Base-by-base conservation (phyloP, 53 echinoderm and acorn worm genomes). In the Arbacia lixula region DNA sequence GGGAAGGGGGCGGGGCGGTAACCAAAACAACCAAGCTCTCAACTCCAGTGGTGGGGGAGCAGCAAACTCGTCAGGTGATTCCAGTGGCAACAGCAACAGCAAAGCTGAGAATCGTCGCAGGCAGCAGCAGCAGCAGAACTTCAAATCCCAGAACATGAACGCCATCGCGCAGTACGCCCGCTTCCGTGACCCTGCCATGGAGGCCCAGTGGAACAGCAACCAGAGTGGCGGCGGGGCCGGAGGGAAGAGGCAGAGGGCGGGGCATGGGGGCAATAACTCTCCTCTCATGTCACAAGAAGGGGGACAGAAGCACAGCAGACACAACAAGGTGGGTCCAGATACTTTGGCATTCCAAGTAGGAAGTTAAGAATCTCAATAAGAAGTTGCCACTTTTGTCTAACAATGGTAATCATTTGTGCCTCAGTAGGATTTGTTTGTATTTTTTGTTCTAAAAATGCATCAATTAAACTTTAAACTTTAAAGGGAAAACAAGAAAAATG, bases 131-230 rank as follows among this genome's bases (percentile, higher is more conserved):
- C 94, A 94, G 76, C 83, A 86, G 51, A 62, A 66, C 21, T 91
- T 94, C 57, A 76, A 72, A 17, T 84, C 76, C 10, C 89, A 91
- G 84, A 94, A 91, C 71, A 89, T 89, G 76, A 91, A 72, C 51
- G 91, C 91, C 26, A 86, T 87, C 12, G 65, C 86, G 51, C 83
- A 89, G 27, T 94, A 88, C 51, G 39, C 91, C 26, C 75, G 87
- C 63, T 84, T 89, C 20, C 86, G 78, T 49, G 94, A 94, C 30
- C 76, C 88, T 0, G 60, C 30, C 20, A 26, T 69, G 20, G 56
- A 38, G 33, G 79, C 50, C 10, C 14, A 28, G 64, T 81, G 50
- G 42, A 81, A 64, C 82, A 28, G 30, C 12, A 53, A 53, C 28
- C 74, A 74, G 35, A 53, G 74, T 30, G 69, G 34, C 36, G 60